These are phyloP conservation scores for Argyrosomus regius DNA, from an alignment of 2,797 vertebrate genomes.

Conservation along the genomic window DNA sequence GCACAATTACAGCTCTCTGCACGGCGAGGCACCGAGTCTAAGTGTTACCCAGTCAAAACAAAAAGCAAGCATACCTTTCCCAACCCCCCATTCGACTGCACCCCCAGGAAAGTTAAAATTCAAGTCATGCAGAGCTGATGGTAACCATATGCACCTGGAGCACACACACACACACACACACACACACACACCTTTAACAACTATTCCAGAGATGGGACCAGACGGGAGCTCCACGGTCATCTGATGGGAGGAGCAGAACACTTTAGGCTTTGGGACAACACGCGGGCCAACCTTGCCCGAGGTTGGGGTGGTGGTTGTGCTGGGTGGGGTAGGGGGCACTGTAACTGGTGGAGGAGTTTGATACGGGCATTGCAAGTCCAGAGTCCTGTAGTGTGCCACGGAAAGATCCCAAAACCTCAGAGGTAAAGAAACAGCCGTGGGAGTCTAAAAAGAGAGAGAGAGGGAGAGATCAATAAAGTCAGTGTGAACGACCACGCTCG, in stretches of 20 bases:
- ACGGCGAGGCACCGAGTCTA: slow-evolving; percentile 7
- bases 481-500: slow-evolving; percentile 16
- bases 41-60: slow-evolving; percentile 30
- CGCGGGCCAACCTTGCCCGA: not conserved
- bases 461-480: slow-evolving; percentile 34
- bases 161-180: slow-evolving; percentile 63
- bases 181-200: slow-evolving; percentile 75
- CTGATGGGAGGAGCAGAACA: slow-evolving; percentile 76
- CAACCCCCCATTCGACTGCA: slow-evolving; percentile 7
- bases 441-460: slow-evolving; percentile 59
- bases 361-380: slow-evolving; percentile 78
- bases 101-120: slow-evolving; percentile 40
- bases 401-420: slow-evolving; percentile 79
- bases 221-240: slow-evolving; percentile 80
- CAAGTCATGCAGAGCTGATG: slow-evolving; percentile 62
- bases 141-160: slow-evolving; percentile 59
- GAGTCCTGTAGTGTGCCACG: slow-evolving; percentile 45
- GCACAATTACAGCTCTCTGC: slow-evolving; percentile 33
- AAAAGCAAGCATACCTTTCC: slow-evolving; percentile 14
- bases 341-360: slow-evolving; percentile 16
- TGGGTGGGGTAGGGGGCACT: not conserved
- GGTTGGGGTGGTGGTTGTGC: slow-evolving; percentile 20
- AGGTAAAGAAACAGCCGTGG: slow-evolving; percentile 64
- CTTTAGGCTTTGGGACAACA: slow-evolving; percentile 45
- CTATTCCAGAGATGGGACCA: slow-evolving; percentile 75